Conservation (phyloP, 2,888 invertebrate genomes). For the Hydropsyche betteni region DNA sequence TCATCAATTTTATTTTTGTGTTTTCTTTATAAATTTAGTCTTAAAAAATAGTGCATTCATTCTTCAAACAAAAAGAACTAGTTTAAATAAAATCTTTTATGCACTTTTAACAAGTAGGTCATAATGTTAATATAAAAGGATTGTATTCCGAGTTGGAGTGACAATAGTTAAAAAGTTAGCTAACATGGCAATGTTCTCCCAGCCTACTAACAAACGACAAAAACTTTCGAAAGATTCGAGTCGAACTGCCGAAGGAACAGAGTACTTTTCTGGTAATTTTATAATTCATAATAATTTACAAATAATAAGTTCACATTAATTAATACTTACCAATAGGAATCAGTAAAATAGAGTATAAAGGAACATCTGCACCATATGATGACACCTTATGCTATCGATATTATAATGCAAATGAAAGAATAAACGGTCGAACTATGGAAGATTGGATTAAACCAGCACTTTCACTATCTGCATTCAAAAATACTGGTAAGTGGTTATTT, state of each 20-base stretch:
- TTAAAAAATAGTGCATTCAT: too few relatives aligned
- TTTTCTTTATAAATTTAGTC: too few relatives aligned
- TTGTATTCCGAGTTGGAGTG: not conserved
- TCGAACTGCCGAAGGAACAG: slow-evolving; percentile 50
- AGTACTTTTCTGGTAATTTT: slow-evolving; percentile 53
- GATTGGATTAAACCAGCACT: slow-evolving; percentile 73
- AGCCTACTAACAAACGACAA: slow-evolving; percentile 53
- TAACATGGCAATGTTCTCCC: slow-evolving; percentile 51
- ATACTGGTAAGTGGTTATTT: slow-evolving; percentile 55
- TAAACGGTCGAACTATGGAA: slow-evolving; percentile 69
- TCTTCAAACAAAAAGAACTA: not conserved
- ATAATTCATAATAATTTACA: not conserved
- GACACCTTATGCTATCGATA: slow-evolving; percentile 67
- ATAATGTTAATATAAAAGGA: not conserved
- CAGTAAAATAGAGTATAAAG: slow-evolving; percentile 66
- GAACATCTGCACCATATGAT: slow-evolving; percentile 63
- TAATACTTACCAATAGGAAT: slow-evolving; percentile 58
- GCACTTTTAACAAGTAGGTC: not conserved
- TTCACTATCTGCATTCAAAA: slow-evolving; percentile 63
- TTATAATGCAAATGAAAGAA: slow-evolving; percentile 67
- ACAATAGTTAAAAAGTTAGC: not conserved
- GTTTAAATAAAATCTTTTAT: not conserved
- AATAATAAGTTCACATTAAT: not conserved
- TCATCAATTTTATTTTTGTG: too few relatives aligned
- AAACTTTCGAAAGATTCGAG: slow-evolving; percentile 51